These are phyloP conservation scores for Aphelenchoides bicaudatus DNA, from an alignment of 2,888 invertebrate species.

Conservation along the genomic window DNA sequence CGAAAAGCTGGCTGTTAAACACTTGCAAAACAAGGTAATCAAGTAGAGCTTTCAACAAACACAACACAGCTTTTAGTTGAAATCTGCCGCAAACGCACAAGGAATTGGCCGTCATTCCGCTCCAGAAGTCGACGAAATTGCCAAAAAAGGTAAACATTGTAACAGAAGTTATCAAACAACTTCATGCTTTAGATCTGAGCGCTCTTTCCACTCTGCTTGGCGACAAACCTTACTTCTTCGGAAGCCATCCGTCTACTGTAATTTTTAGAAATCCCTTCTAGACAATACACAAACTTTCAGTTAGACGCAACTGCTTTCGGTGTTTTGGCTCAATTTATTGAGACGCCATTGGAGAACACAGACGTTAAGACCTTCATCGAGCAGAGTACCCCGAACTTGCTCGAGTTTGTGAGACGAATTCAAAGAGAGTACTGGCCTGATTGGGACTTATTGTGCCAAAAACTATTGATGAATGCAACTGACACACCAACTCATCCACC, in stretches of 20 bases:
- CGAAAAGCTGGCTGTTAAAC: conserved; percentile 27
- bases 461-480: conserved; percentile 32
- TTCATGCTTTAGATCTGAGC: conserved; percentile 57
- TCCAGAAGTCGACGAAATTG: conserved; percentile 61
- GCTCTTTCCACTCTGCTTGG: conserved; percentile 61
- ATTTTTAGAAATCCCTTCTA: neutral
- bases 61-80: conserved; percentile 38
- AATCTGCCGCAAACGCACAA: conserved; percentile 61
- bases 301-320: conserved; percentile 85
- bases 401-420: conserved; percentile 42
- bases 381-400: conserved; percentile 39
- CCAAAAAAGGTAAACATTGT: conserved; percentile 57
- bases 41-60: conserved; percentile 17
- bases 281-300: conserved; percentile 33
- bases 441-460: conserved; percentile 45
- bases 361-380: conserved; percentile 74
- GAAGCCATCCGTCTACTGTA: conserved; percentile 23
- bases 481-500: too few relatives aligned
- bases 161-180: conserved; percentile 55
- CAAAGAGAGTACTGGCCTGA: conserved; percentile 56
- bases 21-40: conserved; percentile 14
- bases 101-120: conserved; percentile 62
- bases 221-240: conserved; percentile 46
- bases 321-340: conserved; percentile 83
- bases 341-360: conserved; percentile 82